Evolutionary conservation across 1,140 invertebrate genomes (phyloP), one percentile per base, ranked within the genome.

Genomic region (Thaumatotibia leucotreta): DNA sequence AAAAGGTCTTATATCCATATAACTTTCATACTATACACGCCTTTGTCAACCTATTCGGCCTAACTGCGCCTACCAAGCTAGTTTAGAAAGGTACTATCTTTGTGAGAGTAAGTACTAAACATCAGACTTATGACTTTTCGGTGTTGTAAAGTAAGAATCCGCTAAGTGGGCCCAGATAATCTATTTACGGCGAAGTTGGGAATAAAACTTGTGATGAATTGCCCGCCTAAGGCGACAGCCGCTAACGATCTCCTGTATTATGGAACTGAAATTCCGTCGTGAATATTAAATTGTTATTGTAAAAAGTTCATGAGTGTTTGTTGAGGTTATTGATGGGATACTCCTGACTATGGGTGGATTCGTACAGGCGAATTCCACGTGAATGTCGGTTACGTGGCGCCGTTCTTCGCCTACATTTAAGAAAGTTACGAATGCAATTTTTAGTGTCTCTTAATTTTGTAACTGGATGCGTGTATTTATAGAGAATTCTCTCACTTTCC

Each of bases 141-240:
- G 0, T 4, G 8, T 45, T 8, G 0, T 17, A 14, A 17, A 45
- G 14, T 45, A 45, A 17, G 17, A 45, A 20, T 17, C 50, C n/a
- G 52, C 52, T 58, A 58, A 58, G 52, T 58, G 52, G 52, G 23
- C 52, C 14, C 52, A 58, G 52, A 58, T 58, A 58, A 58, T 58
- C 52, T 58, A 58, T 58, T 58, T 58, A 58, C 52, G 52, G n/a
- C 24, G 5, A 24, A n/a, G 17, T 24, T 14, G 23, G 11, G 52
- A 58, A 58, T 58, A 58, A 58, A 58, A 58, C 52, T 58, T 58
- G 27, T 58, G 52, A 58, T 58, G 52, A 58, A 58, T 58, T 58
- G 52, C 49, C 49, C 49, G 49, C 52, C 23, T 58, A 5, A 27
- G 24, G 1, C 52, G 52, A 58, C 52, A 31, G 52, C 23, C 52